Percentiles rank a stretch among this genome's conserved stretches.
phyloP scores from a whole-genome alignment of 2,888 invertebrate species.

The Drosophila colorata region DNA sequence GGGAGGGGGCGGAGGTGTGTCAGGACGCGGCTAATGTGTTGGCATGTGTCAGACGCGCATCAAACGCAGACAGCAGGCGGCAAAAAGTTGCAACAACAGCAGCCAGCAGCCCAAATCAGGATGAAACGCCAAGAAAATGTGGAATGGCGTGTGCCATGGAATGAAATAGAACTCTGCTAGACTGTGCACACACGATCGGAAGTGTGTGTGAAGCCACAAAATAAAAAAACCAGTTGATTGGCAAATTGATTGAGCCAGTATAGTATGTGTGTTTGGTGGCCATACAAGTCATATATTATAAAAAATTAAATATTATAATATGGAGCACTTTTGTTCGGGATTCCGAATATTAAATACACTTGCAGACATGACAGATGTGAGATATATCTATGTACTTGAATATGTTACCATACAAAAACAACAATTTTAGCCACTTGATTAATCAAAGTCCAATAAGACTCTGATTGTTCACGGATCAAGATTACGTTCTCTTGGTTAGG shows the following conservation, averaged over 20 bases:
- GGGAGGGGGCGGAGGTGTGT: conserved; percentile 15
- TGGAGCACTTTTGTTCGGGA: no score
- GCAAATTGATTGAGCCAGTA: neutral
- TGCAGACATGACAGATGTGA: neutral
- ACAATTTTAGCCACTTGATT: no score
- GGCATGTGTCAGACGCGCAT: conserved; percentile 75
- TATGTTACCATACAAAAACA: no score
- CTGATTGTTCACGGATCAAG: no score
- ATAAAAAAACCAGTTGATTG: no score
- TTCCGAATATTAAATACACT: no score
- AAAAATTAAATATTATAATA: neutral
- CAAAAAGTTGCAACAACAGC: conserved; percentile 27
- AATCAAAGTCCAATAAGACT: no score
- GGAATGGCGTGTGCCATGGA: conserved; percentile 34
- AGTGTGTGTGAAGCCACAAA: neutral
- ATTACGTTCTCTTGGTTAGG: no score
- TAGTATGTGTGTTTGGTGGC: neutral
- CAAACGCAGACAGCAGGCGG: conserved; percentile 60
- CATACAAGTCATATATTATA: neutral
- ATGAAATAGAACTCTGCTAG: conserved; percentile 1
- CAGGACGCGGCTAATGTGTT: conserved; percentile 58
- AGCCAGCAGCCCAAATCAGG: neutral
- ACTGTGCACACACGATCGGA: neutral
- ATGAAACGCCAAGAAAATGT: neutral
- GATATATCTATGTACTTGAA: no score